Evolutionary conservation across 1,140 invertebrate species (phyloP).

Genomic region (Micrasema longulum): DNA sequence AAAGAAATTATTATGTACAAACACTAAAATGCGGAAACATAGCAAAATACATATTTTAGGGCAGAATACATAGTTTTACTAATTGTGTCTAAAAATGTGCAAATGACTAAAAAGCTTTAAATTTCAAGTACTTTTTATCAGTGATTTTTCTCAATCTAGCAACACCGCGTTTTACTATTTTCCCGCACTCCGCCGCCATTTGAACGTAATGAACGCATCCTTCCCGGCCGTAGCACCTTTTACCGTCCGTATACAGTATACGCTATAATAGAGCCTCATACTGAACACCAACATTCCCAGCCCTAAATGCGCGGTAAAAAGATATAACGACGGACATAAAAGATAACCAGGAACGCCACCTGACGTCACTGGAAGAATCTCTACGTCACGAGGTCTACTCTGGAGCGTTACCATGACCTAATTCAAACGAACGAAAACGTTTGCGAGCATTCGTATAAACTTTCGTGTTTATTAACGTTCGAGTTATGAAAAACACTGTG

Average conservation of each 20-base stretch:
- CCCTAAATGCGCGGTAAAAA: constrained; percentile 36
- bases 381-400: constrained; percentile 4
- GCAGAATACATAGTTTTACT: no score
- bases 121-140: no score
- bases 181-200: constrained; percentile 12
- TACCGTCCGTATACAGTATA: neutral
- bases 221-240: neutral
- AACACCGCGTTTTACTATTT: constrained; percentile 9
- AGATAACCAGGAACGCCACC: constrained; percentile 24
- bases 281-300: constrained; percentile 3
- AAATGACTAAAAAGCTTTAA: no score
- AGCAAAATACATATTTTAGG: no score
- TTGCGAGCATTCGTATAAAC: no score
- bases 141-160: constrained; percentile 14
- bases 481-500: no score
- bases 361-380: constrained; percentile 9
- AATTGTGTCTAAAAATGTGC: no score
- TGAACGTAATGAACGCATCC: constrained; percentile 26
- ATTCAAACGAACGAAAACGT: no score
- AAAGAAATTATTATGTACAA: no score
- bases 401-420: no score
- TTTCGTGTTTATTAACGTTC: no score
- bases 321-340: constrained; percentile 41
- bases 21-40: no score
- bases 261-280: neutral